These are phyloP conservation scores for Drosophila meridiana DNA, from an alignment of 2,888 invertebrate species.

Conservation along the genomic window DNA sequence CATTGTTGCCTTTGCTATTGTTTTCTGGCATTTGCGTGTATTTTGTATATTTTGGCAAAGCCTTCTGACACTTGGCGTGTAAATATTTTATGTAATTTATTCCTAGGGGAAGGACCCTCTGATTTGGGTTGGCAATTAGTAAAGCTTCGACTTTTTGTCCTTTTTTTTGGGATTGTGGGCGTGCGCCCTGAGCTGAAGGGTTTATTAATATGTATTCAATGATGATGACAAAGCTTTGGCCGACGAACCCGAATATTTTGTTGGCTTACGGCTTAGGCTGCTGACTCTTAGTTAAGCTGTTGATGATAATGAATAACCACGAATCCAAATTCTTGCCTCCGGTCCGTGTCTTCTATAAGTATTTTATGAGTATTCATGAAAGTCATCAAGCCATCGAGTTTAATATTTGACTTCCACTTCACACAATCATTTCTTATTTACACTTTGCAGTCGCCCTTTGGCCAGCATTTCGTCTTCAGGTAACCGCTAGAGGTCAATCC, in stretches of 20 bases:
- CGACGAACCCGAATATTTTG: conserved; percentile 31
- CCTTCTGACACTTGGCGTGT: conserved; percentile 67
- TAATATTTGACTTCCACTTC: background rate
- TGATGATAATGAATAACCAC: conserved; percentile 5
- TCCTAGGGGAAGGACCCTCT: conserved; percentile 27
- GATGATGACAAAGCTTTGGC: conserved; percentile 26
- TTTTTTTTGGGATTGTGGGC: conserved; percentile 11
- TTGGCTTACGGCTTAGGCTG: conserved; percentile 38
- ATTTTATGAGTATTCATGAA: background rate
- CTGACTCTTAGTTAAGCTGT: conserved; percentile 23
- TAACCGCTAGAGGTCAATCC: conserved; percentile 36
- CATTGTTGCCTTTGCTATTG: conserved; percentile 28
- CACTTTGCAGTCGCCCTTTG: conserved; percentile 5
- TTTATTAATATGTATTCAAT: conserved; percentile 56
- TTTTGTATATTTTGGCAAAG: conserved; percentile 50
- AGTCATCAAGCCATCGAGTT: background rate
- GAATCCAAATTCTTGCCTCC: background rate
- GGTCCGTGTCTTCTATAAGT: background rate
- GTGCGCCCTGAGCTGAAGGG: conserved; percentile 6
- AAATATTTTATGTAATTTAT: conserved; percentile 71
- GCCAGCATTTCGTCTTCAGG: background rate
- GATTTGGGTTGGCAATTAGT: conserved; percentile 77
- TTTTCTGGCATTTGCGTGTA: conserved; percentile 46
- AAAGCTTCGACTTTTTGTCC: conserved; percentile 43
- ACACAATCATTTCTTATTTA: conserved; percentile 27